Base-by-base conservation (phyloP, 2,797 vertebrate species). In the Sebastiscus tertius region DNA sequence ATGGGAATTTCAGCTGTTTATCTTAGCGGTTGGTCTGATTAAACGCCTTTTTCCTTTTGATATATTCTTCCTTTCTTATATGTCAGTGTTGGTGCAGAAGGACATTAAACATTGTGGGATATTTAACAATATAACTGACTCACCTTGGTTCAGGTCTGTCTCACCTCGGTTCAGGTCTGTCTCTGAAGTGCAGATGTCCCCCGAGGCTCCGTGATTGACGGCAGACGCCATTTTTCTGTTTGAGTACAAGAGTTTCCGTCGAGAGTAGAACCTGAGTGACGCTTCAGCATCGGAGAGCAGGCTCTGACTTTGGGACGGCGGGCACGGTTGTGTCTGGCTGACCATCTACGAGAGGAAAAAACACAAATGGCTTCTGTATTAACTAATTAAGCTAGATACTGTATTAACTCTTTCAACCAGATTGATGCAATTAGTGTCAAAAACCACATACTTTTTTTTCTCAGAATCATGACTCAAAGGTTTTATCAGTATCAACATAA, bases 201-300 rank as follows among this genome's bases (percentile, higher is more conserved):
- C 49, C 0, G 42, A 49, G 1, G 6, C 20, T 22, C 9, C 49
- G 33, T 13, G 70, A 27, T 75, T 11, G 1, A 14, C 4, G 18
- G 26, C 6, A 0, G 75, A 46, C 8, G 16, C 4, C 1, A 2
- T 46, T 13, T 13, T 66, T 59, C 78, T 34, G 0, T 84, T 85
- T 0, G 88, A 60, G 69, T 82, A 89, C 0, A 11, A 27, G 8
- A 92, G 92, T 80, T 92, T 95, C 55, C 90, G 83, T 8, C 87
- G 88, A 7, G 88, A 70, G 42, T 36, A 42, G 31, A 82, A 26
- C 1, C 64, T 42, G 62, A 39, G 27, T 0, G 84, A 49, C 9
- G 76, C 22, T 4, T 72, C 82, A 4, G 54, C 5, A 4, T 72
- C 71, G 0, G 13, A 0, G 2, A 80, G 68, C 11, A 70, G 78